Evolutionary conservation across 2,113 vertebrate species (phyloP).

Genomic region (Myodes glareolus): DNA sequence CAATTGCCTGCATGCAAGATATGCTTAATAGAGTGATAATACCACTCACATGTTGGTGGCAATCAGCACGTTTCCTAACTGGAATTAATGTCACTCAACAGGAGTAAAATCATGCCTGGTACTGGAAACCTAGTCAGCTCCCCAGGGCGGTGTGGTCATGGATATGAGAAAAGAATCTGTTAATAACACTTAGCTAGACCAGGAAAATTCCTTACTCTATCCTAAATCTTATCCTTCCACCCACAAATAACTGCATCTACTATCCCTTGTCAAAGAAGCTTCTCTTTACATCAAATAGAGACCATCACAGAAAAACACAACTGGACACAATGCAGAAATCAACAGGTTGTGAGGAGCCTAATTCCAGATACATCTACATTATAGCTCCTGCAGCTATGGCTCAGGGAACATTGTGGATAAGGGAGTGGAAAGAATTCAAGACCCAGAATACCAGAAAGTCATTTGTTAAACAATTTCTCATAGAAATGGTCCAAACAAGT

Average conservation of each 20-base stretch:
- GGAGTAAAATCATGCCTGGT: background rate
- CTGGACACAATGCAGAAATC: background rate
- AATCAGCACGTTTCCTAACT: background rate
- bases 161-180: background rate
- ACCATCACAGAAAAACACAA: background rate
- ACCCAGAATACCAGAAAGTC: background rate
- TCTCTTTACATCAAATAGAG: background rate
- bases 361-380: background rate
- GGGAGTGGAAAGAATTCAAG: background rate
- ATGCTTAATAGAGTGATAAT: background rate
- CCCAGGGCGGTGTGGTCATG: background rate
- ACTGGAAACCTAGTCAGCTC: background rate
- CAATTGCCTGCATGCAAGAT: background rate
- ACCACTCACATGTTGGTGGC: background rate
- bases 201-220: background rate
- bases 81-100: background rate
- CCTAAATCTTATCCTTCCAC: background rate
- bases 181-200: background rate
- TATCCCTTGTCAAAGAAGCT: background rate
- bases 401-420: background rate
- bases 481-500: background rate
- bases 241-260: background rate
- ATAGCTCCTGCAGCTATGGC: background rate
- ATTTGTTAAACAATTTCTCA: background rate
- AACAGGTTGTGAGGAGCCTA: background rate